Conservation (phyloP, 1,140 invertebrate species). For the Papilio dardanus region DNA sequence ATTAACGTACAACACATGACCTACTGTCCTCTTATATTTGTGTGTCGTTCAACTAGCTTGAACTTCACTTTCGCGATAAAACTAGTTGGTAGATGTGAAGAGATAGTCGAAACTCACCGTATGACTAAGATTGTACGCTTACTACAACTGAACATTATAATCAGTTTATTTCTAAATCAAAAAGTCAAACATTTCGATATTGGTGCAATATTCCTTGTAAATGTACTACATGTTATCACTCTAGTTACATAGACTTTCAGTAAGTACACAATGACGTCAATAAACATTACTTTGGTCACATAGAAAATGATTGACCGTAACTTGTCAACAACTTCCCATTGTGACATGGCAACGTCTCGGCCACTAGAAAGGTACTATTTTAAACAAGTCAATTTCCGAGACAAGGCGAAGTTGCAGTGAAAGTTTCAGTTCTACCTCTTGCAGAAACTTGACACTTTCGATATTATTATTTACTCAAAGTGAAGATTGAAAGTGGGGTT, state of each 20-base stretch:
- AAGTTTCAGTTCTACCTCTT: constrained; percentile 4
- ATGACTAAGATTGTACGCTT: background rate
- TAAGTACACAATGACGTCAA: too few relatives aligned
- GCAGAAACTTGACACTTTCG: background rate
- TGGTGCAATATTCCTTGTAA: background rate
- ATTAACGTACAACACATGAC: background rate
- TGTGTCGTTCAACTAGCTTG: background rate
- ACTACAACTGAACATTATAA: background rate
- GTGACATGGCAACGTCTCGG: background rate
- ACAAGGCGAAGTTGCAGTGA: constrained; percentile 12
- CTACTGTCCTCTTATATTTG: background rate
- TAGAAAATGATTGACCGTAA: constrained; percentile 5
- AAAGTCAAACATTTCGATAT: too few relatives aligned
- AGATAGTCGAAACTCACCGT: background rate
- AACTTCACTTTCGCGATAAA: constrained; percentile 14
- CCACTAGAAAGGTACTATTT: constrained; percentile 20
- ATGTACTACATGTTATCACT: background rate
- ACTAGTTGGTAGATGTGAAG: background rate
- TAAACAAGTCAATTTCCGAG: background rate
- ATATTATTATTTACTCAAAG: background rate
- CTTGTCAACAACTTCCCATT: constrained; percentile 24
- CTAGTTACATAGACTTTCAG: background rate
- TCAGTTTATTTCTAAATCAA: background rate
- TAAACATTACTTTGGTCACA: background rate
- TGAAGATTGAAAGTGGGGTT: background rate